Evolutionary conservation across 2,888 invertebrate genomes (phyloP).

Genomic region (Aleiodes leptofemur): DNA sequence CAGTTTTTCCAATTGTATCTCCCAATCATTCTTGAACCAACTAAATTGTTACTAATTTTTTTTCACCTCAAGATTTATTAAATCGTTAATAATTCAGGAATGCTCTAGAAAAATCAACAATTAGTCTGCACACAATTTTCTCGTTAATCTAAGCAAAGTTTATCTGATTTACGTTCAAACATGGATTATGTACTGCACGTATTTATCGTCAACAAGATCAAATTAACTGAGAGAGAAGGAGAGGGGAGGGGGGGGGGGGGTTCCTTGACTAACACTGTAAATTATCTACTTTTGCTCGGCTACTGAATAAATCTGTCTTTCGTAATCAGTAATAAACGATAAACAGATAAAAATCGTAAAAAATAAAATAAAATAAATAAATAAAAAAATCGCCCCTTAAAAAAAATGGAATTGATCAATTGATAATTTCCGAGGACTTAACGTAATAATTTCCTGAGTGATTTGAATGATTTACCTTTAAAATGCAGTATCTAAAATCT

Average conservation of each 20-base stretch:
- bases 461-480: too few relatives aligned
- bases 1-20: too few relatives aligned
- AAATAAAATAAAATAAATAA: too few relatives aligned
- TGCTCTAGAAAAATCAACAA: slow-evolving; percentile 59
- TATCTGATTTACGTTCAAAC: slow-evolving; percentile 59
- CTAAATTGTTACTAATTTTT: not conserved
- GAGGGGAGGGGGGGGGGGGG: slow-evolving; percentile 6
- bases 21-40: too few relatives aligned
- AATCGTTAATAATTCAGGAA: not conserved
- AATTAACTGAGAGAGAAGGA: slow-evolving; percentile 68
- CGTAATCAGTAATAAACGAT: slow-evolving; percentile 17
- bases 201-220: slow-evolving; percentile 69
- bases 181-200: slow-evolving; percentile 56
- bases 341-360: not conserved
- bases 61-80: not conserved
- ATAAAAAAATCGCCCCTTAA: not conserved
- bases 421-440: not conserved
- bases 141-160: slow-evolving; percentile 59
- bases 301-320: not conserved
- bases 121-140: slow-evolving; percentile 64
- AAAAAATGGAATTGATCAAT: not conserved
- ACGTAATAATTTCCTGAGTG: not conserved
- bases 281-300: slow-evolving; percentile 43
- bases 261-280: slow-evolving; percentile 59
- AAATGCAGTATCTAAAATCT: not conserved